These are phyloP conservation scores for Premnoplex brunnescens DNA, from an alignment of 2,797 vertebrate species.

Conservation along the genomic window DNA sequence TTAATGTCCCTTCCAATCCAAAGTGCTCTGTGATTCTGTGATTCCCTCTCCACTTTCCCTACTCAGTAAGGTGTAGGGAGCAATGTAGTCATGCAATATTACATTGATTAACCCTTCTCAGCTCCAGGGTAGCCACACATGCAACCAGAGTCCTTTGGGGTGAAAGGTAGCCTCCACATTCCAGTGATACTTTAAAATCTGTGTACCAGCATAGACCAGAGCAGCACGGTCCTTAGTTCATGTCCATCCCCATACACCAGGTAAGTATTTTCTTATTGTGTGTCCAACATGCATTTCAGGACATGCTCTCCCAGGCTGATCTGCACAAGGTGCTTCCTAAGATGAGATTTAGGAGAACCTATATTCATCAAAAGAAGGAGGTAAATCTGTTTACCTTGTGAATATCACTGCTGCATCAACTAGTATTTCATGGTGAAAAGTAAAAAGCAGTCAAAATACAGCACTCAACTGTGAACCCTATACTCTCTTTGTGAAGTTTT, in stretches of 20 bases:
- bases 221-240: background rate
- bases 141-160: background rate
- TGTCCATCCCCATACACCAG: background rate
- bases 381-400: background rate
- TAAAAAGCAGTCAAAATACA: background rate
- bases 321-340: background rate
- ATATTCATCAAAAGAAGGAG: background rate
- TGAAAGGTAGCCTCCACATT: background rate
- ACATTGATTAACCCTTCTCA: background rate
- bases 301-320: background rate
- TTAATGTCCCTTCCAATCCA: background rate
- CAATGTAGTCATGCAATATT: background rate
- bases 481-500: background rate
- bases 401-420: background rate
- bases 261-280: background rate
- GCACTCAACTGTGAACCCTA: background rate
- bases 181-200: background rate
- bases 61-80: background rate
- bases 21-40: background rate
- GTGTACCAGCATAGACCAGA: background rate
- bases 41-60: background rate
- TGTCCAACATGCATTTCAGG: background rate
- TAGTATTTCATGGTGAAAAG: background rate
- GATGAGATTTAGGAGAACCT: background rate
- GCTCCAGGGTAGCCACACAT: background rate